Evolutionary conservation across 2,888 invertebrate species (phyloP).

Genomic region (Hybos culiciformis): DNA sequence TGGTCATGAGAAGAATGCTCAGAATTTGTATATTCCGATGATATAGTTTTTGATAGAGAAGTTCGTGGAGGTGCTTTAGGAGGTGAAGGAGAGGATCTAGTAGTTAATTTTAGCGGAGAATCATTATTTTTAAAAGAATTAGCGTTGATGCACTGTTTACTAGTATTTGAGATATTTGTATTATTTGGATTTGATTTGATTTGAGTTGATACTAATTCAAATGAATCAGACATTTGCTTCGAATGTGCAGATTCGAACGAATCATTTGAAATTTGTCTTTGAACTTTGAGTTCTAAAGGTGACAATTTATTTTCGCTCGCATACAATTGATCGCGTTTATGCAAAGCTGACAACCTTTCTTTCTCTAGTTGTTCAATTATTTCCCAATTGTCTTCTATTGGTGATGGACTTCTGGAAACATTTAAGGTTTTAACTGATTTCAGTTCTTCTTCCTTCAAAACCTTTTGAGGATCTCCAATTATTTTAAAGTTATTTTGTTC

Average conservation of each 20-base stretch:
- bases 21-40: slow-evolving; percentile 7
- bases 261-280: neutral
- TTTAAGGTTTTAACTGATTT: neutral
- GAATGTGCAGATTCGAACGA: neutral
- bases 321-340: slow-evolving; percentile 28
- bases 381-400: slow-evolving; percentile 18
- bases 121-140: too few species aligned
- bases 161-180: neutral
- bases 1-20: neutral
- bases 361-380: slow-evolving; percentile 28
- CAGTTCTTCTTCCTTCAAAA: too few species aligned
- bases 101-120: too few species aligned
- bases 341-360: slow-evolving; percentile 27
- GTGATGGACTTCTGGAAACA: neutral
- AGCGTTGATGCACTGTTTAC: too few species aligned
- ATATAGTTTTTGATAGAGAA: neutral
- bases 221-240: neutral
- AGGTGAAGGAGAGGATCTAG: neutral
- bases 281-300: neutral
- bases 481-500: neutral
- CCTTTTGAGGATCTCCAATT: neutral
- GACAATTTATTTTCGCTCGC: slow-evolving; percentile 15
- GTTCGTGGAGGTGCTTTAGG: neutral
- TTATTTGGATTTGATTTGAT: neutral
- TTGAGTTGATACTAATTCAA: too few species aligned